A percentile compares a stretch with the other conserved stretches of the same genome.
Evolutionary conservation across 2,888 invertebrate genomes (phyloP).

Genomic region (Sarcophaga caerulescens): DNA sequence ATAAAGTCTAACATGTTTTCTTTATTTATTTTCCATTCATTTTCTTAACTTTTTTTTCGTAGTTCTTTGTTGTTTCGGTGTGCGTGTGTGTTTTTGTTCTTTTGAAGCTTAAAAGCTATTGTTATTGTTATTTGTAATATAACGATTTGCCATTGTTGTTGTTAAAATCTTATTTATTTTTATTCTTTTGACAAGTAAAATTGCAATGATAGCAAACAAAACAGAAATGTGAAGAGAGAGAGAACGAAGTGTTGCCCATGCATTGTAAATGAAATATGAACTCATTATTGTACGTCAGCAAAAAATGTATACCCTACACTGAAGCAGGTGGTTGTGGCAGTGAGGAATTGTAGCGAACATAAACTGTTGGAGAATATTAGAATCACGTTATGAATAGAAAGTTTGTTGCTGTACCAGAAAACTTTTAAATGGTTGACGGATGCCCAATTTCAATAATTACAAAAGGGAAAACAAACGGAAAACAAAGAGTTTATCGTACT

Average conservation of each 20-base stretch:
- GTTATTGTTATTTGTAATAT: slow-evolving; percentile 35
- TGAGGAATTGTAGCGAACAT: too few relatives aligned
- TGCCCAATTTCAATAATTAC: too few relatives aligned
- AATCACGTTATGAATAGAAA: too few relatives aligned
- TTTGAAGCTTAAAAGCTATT: slow-evolving; percentile 39
- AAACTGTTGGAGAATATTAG: too few relatives aligned
- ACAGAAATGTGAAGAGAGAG: not conserved
- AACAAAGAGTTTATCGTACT: too few relatives aligned
- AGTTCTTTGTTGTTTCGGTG: not conserved
- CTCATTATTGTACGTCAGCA: slow-evolving; percentile 59
- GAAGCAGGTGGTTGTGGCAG: too few relatives aligned
- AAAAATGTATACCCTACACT: slow-evolving; percentile 3
- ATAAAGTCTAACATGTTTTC: slow-evolving; percentile 49
- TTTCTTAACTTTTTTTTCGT: not conserved
- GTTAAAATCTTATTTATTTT: slow-evolving; percentile 37
- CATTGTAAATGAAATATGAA: slow-evolving; percentile 69
- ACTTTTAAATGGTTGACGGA: too few relatives aligned
- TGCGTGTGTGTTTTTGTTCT: slow-evolving; percentile 27
- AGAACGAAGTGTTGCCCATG: slow-evolving; percentile 58
- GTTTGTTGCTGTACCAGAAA: too few relatives aligned
- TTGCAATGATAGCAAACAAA: slow-evolving; percentile 12
- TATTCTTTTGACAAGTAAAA: slow-evolving; percentile 19
- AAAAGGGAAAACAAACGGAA: too few relatives aligned
- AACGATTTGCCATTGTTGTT: slow-evolving; percentile 54
- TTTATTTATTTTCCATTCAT: not conserved